Conservation (phyloP, 2,888 invertebrate species). For the Drosophila affinis region DNA sequence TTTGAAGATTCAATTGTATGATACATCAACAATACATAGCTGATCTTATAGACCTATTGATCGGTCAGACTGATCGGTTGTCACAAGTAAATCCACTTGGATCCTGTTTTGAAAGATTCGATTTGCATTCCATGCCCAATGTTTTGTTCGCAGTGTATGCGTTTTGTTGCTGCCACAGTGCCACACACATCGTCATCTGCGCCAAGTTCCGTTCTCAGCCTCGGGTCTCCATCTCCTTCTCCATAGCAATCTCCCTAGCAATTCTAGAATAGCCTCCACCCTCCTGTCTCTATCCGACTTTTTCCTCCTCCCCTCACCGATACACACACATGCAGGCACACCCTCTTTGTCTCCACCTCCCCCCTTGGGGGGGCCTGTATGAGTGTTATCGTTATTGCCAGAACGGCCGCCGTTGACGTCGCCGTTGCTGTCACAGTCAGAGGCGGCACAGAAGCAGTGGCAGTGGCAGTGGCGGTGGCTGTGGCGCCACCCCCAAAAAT, state of each 20-base stretch:
- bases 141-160: conserved; percentile 43
- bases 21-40: too few species aligned
- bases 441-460: conserved; percentile 3
- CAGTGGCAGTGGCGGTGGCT: conserved; percentile 42
- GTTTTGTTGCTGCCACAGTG: conserved; percentile 53
- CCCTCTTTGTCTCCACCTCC: conserved; percentile 3
- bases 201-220: conserved; percentile 49
- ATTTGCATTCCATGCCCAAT: background rate
- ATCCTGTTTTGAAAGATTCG: too few species aligned
- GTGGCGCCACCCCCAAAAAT: conserved; percentile 46
- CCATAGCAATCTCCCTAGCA: background rate
- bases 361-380: conserved; percentile 18
- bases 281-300: background rate
- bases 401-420: conserved; percentile 36
- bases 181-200: conserved; percentile 64
- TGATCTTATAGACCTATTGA: too few species aligned
- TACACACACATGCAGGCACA: conserved; percentile 3
- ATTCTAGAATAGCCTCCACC: conserved; percentile 3
- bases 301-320: background rate
- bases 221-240: conserved; percentile 29
- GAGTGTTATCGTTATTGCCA: conserved; percentile 62
- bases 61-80: too few species aligned
- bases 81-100: too few species aligned
- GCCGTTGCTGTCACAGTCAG: conserved; percentile 45
- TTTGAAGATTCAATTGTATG: too few species aligned